phyloP scores from a whole-genome alignment of 2,797 vertebrate genomes.

The Xenops minutus region DNA sequence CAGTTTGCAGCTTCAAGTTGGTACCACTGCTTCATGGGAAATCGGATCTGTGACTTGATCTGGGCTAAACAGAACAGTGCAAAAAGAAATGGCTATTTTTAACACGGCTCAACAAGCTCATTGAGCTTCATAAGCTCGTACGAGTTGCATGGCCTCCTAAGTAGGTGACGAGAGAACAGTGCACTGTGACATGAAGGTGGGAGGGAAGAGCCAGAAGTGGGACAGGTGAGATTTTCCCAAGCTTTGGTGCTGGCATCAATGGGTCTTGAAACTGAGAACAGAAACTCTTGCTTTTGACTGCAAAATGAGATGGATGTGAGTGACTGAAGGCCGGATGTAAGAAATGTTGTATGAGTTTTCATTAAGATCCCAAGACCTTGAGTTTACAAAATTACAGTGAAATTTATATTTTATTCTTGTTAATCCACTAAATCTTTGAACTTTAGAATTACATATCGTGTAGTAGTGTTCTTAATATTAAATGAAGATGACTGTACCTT shows the following conservation, averaged over 20 bases:
- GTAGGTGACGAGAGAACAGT: neutral
- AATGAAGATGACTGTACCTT: neutral
- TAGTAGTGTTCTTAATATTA: neutral
- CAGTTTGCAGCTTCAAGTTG: neutral
- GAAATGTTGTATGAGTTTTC: neutral
- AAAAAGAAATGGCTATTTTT: neutral
- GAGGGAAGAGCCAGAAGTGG: neutral
- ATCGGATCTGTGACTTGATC: neutral
- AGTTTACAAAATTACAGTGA: neutral
- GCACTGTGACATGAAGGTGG: neutral
- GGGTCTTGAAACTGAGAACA: neutral
- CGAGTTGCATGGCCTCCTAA: neutral
- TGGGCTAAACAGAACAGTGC: neutral
- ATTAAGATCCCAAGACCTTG: neutral
- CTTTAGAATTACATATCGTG: neutral
- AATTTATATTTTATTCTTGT: neutral
- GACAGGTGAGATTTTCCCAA: neutral
- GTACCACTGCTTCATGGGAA: accelerated
- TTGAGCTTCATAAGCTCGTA: neutral
- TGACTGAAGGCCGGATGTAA: neutral
- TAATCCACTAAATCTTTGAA: neutral
- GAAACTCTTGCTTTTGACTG: neutral
- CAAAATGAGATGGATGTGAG: neutral
- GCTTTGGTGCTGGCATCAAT: neutral
- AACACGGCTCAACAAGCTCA: neutral